phyloP scores from a whole-genome alignment of 2,113 vertebrate species.

The Butorides virescens region DNA sequence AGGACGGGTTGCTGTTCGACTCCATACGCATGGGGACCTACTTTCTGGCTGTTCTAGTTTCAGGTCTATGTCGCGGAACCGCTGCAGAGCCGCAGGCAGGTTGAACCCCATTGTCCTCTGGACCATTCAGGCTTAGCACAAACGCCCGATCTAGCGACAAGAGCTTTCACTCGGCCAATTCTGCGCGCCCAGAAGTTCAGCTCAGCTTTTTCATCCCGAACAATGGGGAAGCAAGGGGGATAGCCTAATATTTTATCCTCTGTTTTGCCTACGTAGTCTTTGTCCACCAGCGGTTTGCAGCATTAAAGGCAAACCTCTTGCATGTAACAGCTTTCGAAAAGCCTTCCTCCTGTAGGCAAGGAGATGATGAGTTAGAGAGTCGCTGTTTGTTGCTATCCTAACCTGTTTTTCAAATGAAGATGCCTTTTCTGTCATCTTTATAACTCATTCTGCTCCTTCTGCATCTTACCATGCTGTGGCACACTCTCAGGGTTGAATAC shows the following conservation, averaged over 20 bases:
- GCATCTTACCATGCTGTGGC: not conserved
- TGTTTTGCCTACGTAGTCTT: conserved; percentile 49
- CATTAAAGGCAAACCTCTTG: conserved; percentile 16
- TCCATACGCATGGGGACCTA: conserved; percentile 10
- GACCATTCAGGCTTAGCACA: conserved; percentile 29
- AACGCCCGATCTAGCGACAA: not conserved
- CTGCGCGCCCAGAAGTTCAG: conserved; percentile 37
- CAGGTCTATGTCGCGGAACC: not conserved
- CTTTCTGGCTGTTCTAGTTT: conserved; percentile 31
- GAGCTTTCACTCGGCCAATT: conserved; percentile 32
- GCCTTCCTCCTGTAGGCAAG: not conserved
- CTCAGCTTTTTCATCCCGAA: conserved; percentile 55
- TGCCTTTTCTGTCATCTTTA: not conserved
- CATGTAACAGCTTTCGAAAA: not conserved
- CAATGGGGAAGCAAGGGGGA: conserved; percentile 45
- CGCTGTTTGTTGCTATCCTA: not conserved
- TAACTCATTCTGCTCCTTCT: not conserved
- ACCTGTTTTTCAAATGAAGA: not conserved
- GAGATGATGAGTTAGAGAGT: not conserved
- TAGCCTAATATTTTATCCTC: conserved; percentile 46
- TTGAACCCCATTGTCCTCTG: conserved; percentile 41
- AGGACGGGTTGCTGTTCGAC: not conserved
- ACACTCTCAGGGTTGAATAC: not conserved
- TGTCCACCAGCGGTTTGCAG: not conserved
- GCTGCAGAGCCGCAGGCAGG: conserved; percentile 42